Conservation (phyloP, 2,888 invertebrate genomes). For the Parascotia fuliginaria region DNA sequence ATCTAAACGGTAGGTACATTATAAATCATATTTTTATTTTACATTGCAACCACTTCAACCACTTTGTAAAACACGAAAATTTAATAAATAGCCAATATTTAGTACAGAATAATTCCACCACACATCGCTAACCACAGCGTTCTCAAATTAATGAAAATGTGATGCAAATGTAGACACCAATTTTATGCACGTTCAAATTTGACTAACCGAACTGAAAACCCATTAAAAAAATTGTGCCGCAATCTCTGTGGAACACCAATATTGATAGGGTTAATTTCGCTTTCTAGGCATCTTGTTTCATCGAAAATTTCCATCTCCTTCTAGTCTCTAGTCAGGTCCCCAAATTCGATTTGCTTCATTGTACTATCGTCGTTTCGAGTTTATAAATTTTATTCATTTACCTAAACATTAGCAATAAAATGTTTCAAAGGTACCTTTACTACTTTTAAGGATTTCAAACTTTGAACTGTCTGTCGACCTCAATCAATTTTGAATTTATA, state of each 20-base stretch:
- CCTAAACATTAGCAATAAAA: slow-evolving; percentile 34
- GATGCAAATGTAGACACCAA: neutral
- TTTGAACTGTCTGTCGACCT: neutral
- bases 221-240: slow-evolving; percentile 31
- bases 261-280: slow-evolving; percentile 31
- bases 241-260: slow-evolving; percentile 16
- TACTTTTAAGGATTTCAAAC: neutral
- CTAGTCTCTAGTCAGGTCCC: slow-evolving; percentile 20
- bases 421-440: slow-evolving; percentile 9
- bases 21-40: too few relatives aligned
- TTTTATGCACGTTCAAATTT: neutral
- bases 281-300: slow-evolving; percentile 26
- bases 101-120: neutral
- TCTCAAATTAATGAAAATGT: neutral
- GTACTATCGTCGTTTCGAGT: neutral
- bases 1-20: too few relatives aligned
- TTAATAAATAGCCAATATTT: neutral
- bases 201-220: slow-evolving; percentile 22
- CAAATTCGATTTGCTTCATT: slow-evolving; percentile 44
- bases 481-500: neutral
- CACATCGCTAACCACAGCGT: neutral
- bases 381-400: slow-evolving; percentile 41
- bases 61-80: too few relatives aligned
- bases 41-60: too few relatives aligned
- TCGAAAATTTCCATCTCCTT: slow-evolving; percentile 19